phyloP scores from a whole-genome alignment of 2,888 invertebrate genomes.

The Amphipoea lucens region DNA sequence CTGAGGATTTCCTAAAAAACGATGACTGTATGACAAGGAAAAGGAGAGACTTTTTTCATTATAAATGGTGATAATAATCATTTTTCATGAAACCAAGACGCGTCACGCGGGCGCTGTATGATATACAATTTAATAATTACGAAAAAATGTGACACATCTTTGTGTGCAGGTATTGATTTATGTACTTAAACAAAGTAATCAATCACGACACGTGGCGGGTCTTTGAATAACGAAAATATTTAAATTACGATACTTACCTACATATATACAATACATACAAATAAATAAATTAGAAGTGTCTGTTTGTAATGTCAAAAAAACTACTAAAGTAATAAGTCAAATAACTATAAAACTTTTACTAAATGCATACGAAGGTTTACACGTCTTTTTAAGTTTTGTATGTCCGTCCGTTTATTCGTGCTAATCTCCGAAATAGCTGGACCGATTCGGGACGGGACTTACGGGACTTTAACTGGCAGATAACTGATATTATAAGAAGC shows the following conservation, averaged over 20 bases:
- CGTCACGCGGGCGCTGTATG: neutral
- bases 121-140: slow-evolving; percentile 15
- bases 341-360: neutral
- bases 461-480: neutral
- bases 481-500: neutral
- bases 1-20: slow-evolving; percentile 31
- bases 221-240: slow-evolving; percentile 1
- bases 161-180: neutral
- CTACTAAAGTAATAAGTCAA: neutral
- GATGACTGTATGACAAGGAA: slow-evolving; percentile 28
- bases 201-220: neutral
- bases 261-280: neutral
- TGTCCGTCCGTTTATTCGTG: neutral
- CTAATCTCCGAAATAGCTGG: neutral
- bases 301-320: neutral
- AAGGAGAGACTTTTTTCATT: neutral
- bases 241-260: neutral
- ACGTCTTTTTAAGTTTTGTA: too few relatives aligned
- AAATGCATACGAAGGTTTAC: neutral
- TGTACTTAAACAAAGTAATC: slow-evolving; percentile 1
- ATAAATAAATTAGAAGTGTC: neutral
- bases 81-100: slow-evolving; percentile 7
- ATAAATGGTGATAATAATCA: slow-evolving; percentile 15
- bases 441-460: neutral
- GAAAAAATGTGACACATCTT: neutral